Conservation (phyloP, 2,797 vertebrate genomes). For the Triplophysa bombifrons region DNA sequence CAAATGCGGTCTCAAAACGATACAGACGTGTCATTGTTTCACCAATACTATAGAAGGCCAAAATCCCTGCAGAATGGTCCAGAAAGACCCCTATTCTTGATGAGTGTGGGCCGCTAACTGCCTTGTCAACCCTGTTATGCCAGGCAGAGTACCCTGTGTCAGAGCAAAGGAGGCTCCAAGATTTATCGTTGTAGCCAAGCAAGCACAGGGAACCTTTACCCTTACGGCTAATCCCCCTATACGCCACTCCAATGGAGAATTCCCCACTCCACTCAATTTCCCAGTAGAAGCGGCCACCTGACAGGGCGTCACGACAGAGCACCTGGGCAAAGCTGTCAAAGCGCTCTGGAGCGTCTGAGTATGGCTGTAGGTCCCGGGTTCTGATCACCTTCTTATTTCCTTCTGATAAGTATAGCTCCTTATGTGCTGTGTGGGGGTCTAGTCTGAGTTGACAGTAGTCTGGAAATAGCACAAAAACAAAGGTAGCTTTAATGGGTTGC, state of each 20-base stretch:
- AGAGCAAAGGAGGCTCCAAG: constrained; percentile 83
- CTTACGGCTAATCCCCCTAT: constrained; percentile 79
- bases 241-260: constrained; percentile 81
- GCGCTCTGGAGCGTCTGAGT: constrained; percentile 72
- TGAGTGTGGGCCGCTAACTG: constrained; percentile 75
- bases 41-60: constrained; percentile 81
- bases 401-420: constrained; percentile 80
- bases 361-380: constrained; percentile 79
- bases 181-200: constrained; percentile 83
- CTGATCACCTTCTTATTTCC: constrained; percentile 77
- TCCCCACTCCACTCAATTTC: constrained; percentile 84
- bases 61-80: constrained; percentile 76
- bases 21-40: constrained; percentile 81
- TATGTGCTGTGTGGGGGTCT: constrained; percentile 77
- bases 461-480: constrained; percentile 47
- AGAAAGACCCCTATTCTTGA: constrained; percentile 81
- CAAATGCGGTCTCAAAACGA: constrained; percentile 78
- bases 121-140: constrained; percentile 80
- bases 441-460: constrained; percentile 81
- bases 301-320: constrained; percentile 77
- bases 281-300: constrained; percentile 81
- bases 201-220: constrained; percentile 81
- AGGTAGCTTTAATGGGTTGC: not conserved
- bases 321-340: constrained; percentile 84
- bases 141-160: constrained; percentile 82